Base-by-base conservation (phyloP, 2,113 vertebrate species). In the Lampris megalopsis region DNA sequence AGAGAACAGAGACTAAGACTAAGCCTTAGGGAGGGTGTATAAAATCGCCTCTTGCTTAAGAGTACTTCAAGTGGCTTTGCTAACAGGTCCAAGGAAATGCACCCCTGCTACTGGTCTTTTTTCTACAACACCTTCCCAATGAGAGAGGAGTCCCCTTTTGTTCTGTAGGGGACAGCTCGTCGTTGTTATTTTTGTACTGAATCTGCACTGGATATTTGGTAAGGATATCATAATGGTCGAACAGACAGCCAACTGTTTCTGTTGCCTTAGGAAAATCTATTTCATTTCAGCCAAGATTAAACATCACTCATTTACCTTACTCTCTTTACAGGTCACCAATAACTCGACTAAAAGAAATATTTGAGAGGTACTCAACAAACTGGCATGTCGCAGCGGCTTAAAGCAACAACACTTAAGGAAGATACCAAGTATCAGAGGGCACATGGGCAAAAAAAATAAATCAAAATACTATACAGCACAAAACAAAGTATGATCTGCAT, bases 31-130 rank as follows among this genome's bases (percentile, higher is more conserved):
- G 56, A 58, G 7, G 3, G 4, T 3, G 40, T 38, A 61, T 49
- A 67, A 75, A 84, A 64, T 47, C 41, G 45, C 64, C 38, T 71
- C 81, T 80, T 79, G 68, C 63, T 70, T 54, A 38, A 67, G 24
- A 76, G 58, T 67, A 48, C 49, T 63, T 63, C 73, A 68, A 80
- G 63, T 68, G 71, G 70, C 65, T 80, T 81, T 83, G 65, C 67
- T 67, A 84, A 75, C 43, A 80, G 63, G 64, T 59, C 65, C 47
- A 58, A 57, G 63, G 49, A 11, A 41, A 13, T 4, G 36, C 6
- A 77, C 57, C 66, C 59, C 49, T 40, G 71, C 66, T 54, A 67
- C 45, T 72, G 65, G 73, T 54, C 50, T 13, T 58, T 57, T 48
- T 52, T 4, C 41, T 13, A 6, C 0, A 57, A 36, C 62, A 53